These are phyloP conservation scores for Phasia obesa DNA, from an alignment of 2,888 invertebrate species.

Conservation along the genomic window DNA sequence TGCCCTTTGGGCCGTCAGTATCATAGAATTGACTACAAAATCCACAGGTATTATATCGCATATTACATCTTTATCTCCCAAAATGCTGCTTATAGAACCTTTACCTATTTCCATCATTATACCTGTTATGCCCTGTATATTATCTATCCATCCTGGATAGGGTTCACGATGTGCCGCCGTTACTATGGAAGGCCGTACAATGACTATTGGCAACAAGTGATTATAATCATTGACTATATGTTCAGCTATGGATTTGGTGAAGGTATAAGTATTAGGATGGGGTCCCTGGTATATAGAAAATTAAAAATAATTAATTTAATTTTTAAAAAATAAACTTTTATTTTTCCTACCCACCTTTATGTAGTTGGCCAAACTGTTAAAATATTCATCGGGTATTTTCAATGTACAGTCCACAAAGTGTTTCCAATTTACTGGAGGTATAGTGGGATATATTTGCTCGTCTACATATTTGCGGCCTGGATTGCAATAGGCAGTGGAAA, in stretches of 20 bases:
- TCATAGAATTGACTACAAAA: constrained; percentile 93
- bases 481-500: constrained; percentile 98
- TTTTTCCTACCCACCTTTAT: constrained; percentile 82
- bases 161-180: constrained; percentile 90
- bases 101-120: constrained; percentile 91
- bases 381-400: constrained; percentile 85
- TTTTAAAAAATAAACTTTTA: not conserved
- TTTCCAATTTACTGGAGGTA: constrained; percentile 85
- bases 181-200: constrained; percentile 96
- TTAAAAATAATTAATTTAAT: not conserved
- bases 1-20: constrained; percentile 91
- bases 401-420: constrained; percentile 85
- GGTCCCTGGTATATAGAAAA: constrained; percentile 84
- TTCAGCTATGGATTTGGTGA: constrained; percentile 97
- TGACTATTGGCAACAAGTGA: constrained; percentile 90
- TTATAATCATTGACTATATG: constrained; percentile 89
- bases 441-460: constrained; percentile 91
- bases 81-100: constrained; percentile 92
- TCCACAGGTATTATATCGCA: constrained; percentile 97
- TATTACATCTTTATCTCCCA: constrained; percentile 88
- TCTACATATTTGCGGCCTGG: constrained; percentile 91
- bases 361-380: constrained; percentile 84
- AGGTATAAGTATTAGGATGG: constrained; percentile 97
- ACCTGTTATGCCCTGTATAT: constrained; percentile 93
- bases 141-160: constrained; percentile 92